A percentile compares a stretch with the other conserved stretches of the same genome.
phyloP scores from a whole-genome alignment of 2,113 vertebrate genomes.

The Dolichallabes microphthalmus region DNA sequence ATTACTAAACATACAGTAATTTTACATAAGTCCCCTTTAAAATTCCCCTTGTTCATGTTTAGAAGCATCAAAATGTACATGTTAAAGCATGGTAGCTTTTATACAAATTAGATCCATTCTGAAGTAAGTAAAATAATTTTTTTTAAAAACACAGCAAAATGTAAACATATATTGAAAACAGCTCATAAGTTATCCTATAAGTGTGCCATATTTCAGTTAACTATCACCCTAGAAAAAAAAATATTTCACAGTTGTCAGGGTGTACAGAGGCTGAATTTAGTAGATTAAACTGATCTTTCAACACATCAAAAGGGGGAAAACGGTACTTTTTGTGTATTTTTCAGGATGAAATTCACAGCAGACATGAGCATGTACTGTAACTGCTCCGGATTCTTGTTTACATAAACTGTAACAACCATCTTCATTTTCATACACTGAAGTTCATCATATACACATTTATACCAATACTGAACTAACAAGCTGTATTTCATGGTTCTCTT shows the following conservation, averaged over 20 bases:
- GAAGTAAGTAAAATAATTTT: constrained; percentile 3
- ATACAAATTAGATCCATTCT: constrained; percentile 20
- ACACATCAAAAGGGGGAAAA: background rate
- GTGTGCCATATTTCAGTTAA: background rate
- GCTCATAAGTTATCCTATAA: background rate
- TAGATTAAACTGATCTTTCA: background rate
- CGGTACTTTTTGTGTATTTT: background rate
- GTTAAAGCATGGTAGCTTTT: constrained; percentile 1
- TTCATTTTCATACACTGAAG: constrained; percentile 17
- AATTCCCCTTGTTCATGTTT: background rate
- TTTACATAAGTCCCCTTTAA: too few species aligned
- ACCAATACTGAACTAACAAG: background rate
- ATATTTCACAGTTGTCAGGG: background rate
- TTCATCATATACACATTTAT: background rate
- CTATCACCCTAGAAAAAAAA: background rate
- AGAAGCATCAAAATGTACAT: background rate
- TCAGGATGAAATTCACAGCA: constrained; percentile 16
- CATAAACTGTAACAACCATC: background rate
- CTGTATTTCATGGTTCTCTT: constrained; percentile 7
- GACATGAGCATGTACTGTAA: background rate
- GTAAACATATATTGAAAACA: background rate
- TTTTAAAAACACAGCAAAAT: background rate
- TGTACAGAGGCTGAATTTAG: background rate
- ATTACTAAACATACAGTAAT: too few species aligned
- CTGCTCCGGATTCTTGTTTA: background rate